Evolutionary conservation across 2,888 invertebrate genomes (phyloP).

Genomic region (Quadroppia sp.): DNA sequence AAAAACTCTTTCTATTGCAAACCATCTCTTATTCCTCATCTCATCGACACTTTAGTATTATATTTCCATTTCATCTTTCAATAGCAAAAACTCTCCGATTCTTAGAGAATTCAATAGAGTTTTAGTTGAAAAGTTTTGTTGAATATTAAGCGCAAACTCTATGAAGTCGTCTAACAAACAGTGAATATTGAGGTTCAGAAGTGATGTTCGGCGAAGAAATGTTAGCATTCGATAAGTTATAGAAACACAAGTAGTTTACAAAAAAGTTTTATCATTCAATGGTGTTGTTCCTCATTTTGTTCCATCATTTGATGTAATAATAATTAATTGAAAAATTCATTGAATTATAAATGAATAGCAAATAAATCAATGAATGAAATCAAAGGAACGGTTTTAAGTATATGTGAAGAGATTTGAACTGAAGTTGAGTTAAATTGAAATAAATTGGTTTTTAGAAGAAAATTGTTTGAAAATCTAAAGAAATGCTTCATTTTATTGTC

Average conservation of each 20-base stretch:
- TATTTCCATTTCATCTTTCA: not conserved
- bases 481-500: not conserved
- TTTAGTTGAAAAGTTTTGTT: not conserved
- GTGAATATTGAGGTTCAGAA: not conserved
- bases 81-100: not conserved
- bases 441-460: not conserved
- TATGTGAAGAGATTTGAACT: no score
- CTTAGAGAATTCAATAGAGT: not conserved
- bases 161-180: not conserved
- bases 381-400: no score
- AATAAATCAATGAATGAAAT: no score
- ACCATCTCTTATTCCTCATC: no score
- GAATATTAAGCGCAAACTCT: constrained; percentile 12
- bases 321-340: not conserved
- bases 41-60: no score
- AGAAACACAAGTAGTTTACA: no score
- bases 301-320: not conserved
- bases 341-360: no score
- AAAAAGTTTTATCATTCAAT: not conserved
- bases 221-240: constrained; percentile 7
- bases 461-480: not conserved
- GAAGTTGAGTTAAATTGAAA: not conserved
- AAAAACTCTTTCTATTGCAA: no score
- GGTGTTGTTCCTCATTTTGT: not conserved
- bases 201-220: not conserved